Evolutionary conservation across 2,113 vertebrate species (phyloP), one percentile per base, ranked within the genome.

Genomic region (Lates calcarifer): DNA sequence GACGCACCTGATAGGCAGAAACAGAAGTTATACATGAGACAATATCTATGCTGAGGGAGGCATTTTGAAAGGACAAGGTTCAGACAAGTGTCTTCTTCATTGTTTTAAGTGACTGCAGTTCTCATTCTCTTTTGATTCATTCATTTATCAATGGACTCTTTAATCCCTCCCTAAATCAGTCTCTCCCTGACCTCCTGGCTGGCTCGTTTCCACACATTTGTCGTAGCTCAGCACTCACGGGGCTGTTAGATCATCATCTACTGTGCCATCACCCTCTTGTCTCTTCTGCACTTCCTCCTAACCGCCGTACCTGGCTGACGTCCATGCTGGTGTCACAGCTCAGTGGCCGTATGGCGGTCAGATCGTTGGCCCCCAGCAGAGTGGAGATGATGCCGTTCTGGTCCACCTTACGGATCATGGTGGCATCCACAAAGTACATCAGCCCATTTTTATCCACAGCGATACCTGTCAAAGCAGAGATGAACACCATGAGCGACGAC

Each of bases 321-420:
- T 99, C 98, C 98, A 99, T 99, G 95, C 97, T 98, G 88, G 97
- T 95, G 91, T 96, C 95, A 61, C 95, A 96, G 92, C 95, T 96
- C 89, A 96, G 93, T 1, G 95, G 98, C 57, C 98, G 95, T 51
- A 98, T 96, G 6, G 98, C 96, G 20, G 97, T 99, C 82, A 99
- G 96, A 90, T 99, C 98, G 65, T 99, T 99, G 91, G 98, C 99
- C 58, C 98, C 98, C 84, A 99, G 96, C 83, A 99, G 94, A 18
- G 98, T 99, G 67, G 98, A 99, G 94, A 99, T 99, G 87, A 99
- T 98, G 89, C 98, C 98, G 0, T 99, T 99, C 94, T 99, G 98
- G 95, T 99, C 98, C 39, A 99, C 98, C 93, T 99, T 99, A 58
- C 98, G 96, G 89, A 99, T 99, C 98, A 99, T 99, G 85, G 98